Percentiles rank a stretch among this genome's conserved stretches.
phyloP scores from a whole-genome alignment of 2,888 invertebrate species.

The Leptinotarsa tumamoca region DNA sequence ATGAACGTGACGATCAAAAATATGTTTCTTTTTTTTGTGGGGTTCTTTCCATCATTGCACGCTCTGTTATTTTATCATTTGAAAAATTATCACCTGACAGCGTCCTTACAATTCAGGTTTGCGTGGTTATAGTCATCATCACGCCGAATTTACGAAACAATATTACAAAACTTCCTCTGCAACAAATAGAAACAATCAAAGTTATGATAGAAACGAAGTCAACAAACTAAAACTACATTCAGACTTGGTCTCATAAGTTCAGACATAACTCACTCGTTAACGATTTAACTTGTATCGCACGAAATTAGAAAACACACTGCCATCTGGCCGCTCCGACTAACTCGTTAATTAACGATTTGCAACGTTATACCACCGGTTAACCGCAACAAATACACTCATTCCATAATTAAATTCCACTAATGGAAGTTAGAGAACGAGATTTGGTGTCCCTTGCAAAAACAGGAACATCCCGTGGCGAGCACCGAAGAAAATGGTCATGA shows the following conservation, averaged over 20 bases:
- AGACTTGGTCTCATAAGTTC: too few relatives aligned
- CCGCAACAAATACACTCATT: constrained; percentile 11
- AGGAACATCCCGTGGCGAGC: not conserved
- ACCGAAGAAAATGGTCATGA: not conserved
- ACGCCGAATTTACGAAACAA: not conserved
- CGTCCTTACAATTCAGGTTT: not conserved
- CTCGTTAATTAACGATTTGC: constrained; percentile 10
- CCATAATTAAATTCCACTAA: constrained; percentile 7
- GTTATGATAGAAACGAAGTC: not conserved
- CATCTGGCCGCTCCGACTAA: not conserved
- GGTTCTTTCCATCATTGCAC: too few relatives aligned
- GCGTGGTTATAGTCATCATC: not conserved
- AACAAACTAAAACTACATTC: constrained; percentile 3
- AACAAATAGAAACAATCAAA: not conserved
- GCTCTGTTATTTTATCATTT: too few relatives aligned
- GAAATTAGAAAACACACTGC: constrained; percentile 7
- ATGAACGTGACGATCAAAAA: too few relatives aligned
- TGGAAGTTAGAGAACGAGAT: not conserved
- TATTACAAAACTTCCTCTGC: not conserved
- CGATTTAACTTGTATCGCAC: not conserved
- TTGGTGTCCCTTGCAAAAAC: not conserved
- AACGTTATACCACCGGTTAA: constrained; percentile 1
- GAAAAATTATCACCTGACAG: not conserved
- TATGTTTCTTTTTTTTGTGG: too few relatives aligned
- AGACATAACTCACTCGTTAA: constrained; percentile 10